Conservation (phyloP, 2,113 vertebrate species). For the Vombatus ursinus region DNA sequence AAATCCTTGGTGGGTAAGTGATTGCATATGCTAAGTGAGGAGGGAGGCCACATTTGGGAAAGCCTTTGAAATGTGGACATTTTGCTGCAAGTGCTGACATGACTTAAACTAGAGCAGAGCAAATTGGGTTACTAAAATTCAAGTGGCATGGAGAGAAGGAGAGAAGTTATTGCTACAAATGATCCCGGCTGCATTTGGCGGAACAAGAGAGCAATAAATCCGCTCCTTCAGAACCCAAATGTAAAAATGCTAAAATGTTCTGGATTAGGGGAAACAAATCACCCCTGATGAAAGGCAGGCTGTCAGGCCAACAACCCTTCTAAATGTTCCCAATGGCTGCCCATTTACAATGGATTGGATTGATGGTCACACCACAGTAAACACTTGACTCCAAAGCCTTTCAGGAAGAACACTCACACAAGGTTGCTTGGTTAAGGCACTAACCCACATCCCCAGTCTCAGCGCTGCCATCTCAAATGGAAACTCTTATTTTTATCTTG, state of each 20-base stretch:
- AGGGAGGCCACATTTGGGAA: not conserved
- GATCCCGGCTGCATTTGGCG: not conserved
- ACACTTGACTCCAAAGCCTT: fast-evolving
- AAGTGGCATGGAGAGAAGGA: slow-evolving; percentile 11
- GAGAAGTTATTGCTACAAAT: slow-evolving; percentile 16
- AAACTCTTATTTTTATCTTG: not conserved
- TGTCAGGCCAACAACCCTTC: not conserved
- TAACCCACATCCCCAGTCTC: not conserved
- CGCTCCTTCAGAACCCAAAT: not conserved
- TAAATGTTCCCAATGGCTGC: not conserved
- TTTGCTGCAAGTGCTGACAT: not conserved
- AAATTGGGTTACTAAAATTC: slow-evolving; percentile 15
- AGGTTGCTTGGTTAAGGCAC: fast-evolving
- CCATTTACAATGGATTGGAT: not conserved
- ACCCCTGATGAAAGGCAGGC: not conserved
- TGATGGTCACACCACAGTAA: not conserved
- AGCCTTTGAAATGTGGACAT: not conserved
- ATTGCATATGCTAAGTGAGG: not conserved
- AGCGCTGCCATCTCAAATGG: not conserved
- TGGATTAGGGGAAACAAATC: not conserved
- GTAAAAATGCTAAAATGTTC: not conserved
- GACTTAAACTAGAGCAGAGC: not conserved
- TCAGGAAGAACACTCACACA: fast-evolving
- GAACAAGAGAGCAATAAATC: not conserved
- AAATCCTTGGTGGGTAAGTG: not conserved